phyloP scores from a whole-genome alignment of 2,888 invertebrate species.

The Spodoptera littoralis region DNA sequence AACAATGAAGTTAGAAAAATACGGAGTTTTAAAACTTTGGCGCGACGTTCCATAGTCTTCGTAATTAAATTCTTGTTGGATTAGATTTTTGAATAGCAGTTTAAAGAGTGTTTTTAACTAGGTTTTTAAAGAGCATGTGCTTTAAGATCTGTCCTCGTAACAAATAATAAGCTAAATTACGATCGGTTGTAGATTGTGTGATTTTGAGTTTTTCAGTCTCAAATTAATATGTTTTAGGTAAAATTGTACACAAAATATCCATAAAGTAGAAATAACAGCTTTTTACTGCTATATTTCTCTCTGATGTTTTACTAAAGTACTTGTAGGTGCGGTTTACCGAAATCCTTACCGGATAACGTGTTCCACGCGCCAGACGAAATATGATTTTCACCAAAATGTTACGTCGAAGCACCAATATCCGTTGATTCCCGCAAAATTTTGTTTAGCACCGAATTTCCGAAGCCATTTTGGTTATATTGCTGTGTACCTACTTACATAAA shows the following conservation, averaged over 20 bases:
- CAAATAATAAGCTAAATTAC: too few relatives aligned
- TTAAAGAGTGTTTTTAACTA: too few relatives aligned
- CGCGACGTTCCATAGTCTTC: background rate
- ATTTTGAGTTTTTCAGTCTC: too few relatives aligned
- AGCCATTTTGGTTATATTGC: constrained; percentile 47
- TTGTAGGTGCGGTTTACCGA: background rate
- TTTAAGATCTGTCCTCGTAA: too few relatives aligned
- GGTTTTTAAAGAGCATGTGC: too few relatives aligned
- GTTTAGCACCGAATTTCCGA: constrained; percentile 6
- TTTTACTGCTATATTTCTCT: too few relatives aligned
- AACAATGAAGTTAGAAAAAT: constrained; percentile 6
- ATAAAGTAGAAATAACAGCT: too few relatives aligned
- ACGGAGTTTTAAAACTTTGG: constrained; percentile 6
- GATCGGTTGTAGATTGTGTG: too few relatives aligned
- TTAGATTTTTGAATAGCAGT: background rate
- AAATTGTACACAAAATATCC: too few relatives aligned
- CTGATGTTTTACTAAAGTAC: too few relatives aligned
- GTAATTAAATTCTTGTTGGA: constrained; percentile 16
- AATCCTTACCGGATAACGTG: background rate
- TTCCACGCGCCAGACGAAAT: constrained; percentile 13
- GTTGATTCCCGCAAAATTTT: constrained; percentile 26
- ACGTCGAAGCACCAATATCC: constrained; percentile 16
- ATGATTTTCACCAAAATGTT: constrained; percentile 13
- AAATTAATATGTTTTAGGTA: too few relatives aligned
- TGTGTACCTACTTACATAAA: constrained; percentile 22